A percentile compares a stretch with the other conserved stretches of the same genome.
Evolutionary conservation across 2,797 vertebrate species (phyloP).

Genomic region (Dermochelys coriacea): DNA sequence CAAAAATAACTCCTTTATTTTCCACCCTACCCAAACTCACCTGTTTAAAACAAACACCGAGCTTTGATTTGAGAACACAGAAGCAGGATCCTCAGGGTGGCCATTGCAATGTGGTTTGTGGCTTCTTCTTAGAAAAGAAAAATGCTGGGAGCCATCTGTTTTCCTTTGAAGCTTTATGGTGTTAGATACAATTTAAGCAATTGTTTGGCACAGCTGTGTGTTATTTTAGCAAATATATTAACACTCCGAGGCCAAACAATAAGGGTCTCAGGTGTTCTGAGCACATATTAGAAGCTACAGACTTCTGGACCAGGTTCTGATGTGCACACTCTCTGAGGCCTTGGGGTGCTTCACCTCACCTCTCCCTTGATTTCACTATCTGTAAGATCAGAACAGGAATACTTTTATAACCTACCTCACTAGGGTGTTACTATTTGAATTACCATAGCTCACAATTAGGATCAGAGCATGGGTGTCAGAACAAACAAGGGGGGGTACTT

Average conservation of each 20-base stretch:
- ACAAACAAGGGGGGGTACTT: too few species aligned
- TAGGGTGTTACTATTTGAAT: neutral
- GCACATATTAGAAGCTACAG: neutral
- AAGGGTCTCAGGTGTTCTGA: neutral
- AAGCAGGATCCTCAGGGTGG: neutral
- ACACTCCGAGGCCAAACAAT: neutral
- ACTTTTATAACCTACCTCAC: neutral
- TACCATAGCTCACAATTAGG: neutral
- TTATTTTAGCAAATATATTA: neutral
- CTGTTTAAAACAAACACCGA: neutral
- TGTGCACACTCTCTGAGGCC: neutral
- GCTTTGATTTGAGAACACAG: neutral
- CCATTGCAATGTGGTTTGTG: neutral
- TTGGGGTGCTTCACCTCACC: neutral
- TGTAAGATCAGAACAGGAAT: neutral
- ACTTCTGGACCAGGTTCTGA: neutral
- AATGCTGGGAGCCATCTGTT: neutral
- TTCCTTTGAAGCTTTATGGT: neutral
- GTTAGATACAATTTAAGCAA: neutral
- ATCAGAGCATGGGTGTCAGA: neutral
- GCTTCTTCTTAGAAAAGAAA: neutral
- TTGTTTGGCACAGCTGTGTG: rapidly evolving
- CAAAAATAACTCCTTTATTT: neutral
- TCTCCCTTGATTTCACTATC: neutral
- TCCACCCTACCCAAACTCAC: neutral